Base-by-base conservation (phyloP, 1,140 invertebrate species). In the Colletes latitarsis region DNA sequence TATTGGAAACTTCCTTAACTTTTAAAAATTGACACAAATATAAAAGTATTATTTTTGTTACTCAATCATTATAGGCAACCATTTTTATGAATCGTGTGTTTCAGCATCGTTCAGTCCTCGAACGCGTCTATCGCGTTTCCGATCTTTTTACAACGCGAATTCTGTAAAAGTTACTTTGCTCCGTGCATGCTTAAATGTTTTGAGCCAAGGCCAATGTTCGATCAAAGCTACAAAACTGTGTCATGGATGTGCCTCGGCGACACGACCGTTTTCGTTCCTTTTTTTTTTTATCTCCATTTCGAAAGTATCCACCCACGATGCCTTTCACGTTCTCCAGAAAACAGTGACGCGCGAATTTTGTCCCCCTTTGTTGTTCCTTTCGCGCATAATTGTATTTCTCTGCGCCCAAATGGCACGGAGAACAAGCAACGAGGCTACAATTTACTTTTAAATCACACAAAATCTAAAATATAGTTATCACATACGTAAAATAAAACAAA, bases 191-290 rank as follows among this genome's bases (percentile, higher is more conserved):
- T 77, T 69, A 77, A 77, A 77, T 69, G 69, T 77, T 77, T 69
- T 43, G 66, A 49, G 58, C 53, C 64, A 77, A 77, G 53, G 64
- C 66, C 66, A 43, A 41, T 77, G 63, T 63, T 77, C 75, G 75
- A 77, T 77, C 75, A 77, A 77, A 77, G 75, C 75, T 69, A 41
- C 30, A 77, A 77, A 77, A 77, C 64, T 77, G 43, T 77, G 75
- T 69, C 75, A 77, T 14, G 66, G 41, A 77, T 77, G 66, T 77
- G 43, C 66, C 75, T 30, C 57, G 66, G 53, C 21, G 60, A 21
- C 66, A 49, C 53, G 43, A 60, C 39, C 53, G 15, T 49, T 77
- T 60, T 67, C 19, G 52, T 19, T 76, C 62, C 14, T 68, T 58
- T 53, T 77, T 52, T 55, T 68, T 68, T 58, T 58, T 62, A 52